phyloP scores from a whole-genome alignment of 2,113 vertebrate genomes.

The Thryonomys swinderianus region DNA sequence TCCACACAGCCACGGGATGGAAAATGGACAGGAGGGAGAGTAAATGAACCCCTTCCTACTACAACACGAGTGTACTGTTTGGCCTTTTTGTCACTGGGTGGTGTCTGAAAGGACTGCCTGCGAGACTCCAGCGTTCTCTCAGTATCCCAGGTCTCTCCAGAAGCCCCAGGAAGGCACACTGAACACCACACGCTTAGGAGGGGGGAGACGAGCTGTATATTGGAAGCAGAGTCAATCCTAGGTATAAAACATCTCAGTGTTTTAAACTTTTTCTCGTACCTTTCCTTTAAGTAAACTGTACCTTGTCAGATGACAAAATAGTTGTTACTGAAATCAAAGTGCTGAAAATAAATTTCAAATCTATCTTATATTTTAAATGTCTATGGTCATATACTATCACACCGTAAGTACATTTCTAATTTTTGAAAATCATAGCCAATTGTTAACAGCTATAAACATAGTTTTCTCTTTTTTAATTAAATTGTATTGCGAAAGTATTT shows the following conservation, averaged over 20 bases:
- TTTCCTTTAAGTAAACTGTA: not conserved
- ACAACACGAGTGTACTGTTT: not conserved
- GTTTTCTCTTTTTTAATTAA: conserved; percentile 20
- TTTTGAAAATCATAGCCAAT: conserved; percentile 33
- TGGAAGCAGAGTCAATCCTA: not conserved
- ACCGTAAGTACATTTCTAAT: conserved; percentile 37
- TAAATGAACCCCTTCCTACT: not conserved
- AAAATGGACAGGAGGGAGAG: not conserved
- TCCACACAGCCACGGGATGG: not conserved
- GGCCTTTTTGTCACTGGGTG: not conserved
- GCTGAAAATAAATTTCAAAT: conserved; percentile 1
- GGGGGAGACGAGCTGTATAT: accelerated
- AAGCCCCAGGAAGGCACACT: not conserved
- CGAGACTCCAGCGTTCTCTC: not conserved
- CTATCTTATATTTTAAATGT: not conserved
- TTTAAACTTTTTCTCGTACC: not conserved
- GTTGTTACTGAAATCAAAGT: not conserved
- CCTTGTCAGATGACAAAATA: not conserved
- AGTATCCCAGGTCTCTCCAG: not conserved
- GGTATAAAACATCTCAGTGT: not conserved
- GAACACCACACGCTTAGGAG: accelerated
- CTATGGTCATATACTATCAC: not conserved
- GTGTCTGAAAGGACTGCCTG: not conserved
- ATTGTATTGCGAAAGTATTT: not conserved
- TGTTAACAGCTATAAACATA: not conserved